phyloP scores from a whole-genome alignment of 2,888 invertebrate species.

The Gryllus longicercus region DNA sequence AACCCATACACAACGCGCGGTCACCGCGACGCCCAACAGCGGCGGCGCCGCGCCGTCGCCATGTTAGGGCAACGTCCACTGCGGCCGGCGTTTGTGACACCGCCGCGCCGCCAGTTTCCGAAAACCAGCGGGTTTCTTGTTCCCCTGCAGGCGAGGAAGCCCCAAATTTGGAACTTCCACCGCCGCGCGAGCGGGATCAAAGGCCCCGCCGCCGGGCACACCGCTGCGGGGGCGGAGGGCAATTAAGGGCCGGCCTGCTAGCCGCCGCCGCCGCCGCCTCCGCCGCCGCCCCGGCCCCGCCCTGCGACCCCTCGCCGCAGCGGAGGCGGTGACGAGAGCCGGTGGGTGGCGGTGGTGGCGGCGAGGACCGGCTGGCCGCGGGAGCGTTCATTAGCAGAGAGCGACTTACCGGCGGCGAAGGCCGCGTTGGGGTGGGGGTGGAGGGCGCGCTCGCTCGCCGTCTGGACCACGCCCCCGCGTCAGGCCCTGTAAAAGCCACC shows the following conservation, averaged over 20 bases:
- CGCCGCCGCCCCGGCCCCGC: no score
- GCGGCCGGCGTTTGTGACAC: no score
- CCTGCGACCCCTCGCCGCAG: no score
- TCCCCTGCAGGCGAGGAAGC: neutral
- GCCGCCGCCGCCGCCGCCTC: no score
- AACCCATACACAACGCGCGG: neutral
- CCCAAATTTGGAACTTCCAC: conserved; percentile 17
- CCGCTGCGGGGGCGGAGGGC: neutral
- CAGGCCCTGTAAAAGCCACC: no score
- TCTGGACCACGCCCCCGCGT: no score
- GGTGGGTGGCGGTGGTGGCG: no score
- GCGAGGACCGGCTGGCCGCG: neutral
- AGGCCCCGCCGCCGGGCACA: neutral
- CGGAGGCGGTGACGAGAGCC: no score
- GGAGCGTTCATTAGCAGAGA: neutral
- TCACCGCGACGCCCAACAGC: neutral
- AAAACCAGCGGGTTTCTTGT: neutral
- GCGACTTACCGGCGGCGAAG: neutral
- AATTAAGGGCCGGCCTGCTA: neutral
- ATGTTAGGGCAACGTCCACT: no score
- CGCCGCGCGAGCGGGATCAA: neutral
- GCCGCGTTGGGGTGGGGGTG: neutral
- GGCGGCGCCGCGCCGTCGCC: neutral
- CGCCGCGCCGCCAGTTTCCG: neutral
- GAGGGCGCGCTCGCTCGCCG: neutral